Conservation (phyloP, 2,113 vertebrate species). For the Rhipidura dahli region DNA sequence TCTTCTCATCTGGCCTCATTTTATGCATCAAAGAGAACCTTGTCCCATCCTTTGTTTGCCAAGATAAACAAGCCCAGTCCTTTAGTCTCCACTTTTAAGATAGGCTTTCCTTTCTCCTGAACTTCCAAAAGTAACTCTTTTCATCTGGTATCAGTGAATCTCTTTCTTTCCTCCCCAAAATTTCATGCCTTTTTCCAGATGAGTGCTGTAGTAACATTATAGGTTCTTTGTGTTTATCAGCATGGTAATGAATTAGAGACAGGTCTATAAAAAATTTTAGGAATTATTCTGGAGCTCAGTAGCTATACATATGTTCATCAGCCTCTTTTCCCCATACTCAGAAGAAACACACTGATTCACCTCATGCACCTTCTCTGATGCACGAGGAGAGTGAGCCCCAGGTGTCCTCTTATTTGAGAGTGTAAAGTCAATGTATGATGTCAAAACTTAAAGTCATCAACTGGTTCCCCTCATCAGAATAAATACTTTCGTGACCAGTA, state of each 20-base stretch:
- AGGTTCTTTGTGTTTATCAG: neutral
- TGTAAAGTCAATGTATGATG: neutral
- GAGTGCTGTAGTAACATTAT: neutral
- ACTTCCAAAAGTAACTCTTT: neutral
- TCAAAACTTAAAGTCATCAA: neutral
- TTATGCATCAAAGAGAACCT: neutral
- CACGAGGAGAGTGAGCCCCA: rapidly evolving
- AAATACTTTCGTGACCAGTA: neutral
- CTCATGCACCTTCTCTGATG: neutral
- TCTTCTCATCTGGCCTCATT: neutral
- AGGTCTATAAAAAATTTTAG: neutral
- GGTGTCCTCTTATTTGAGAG: neutral
- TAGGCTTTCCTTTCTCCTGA: neutral
- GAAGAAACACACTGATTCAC: neutral
- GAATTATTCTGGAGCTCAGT: neutral
- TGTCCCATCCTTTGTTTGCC: neutral
- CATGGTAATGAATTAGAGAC: neutral
- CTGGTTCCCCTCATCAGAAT: neutral
- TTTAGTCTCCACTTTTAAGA: conserved; percentile 22
- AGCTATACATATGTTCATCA: neutral
- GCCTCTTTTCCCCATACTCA: neutral
- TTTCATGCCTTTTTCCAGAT: neutral
- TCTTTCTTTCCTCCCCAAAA: neutral
- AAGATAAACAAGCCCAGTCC: neutral
- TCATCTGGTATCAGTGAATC: neutral